Evolutionary conservation across 2,797 vertebrate genomes (phyloP), one percentile per base, ranked within the genome.

Genomic region (Acrossocheilus fasciatus): DNA sequence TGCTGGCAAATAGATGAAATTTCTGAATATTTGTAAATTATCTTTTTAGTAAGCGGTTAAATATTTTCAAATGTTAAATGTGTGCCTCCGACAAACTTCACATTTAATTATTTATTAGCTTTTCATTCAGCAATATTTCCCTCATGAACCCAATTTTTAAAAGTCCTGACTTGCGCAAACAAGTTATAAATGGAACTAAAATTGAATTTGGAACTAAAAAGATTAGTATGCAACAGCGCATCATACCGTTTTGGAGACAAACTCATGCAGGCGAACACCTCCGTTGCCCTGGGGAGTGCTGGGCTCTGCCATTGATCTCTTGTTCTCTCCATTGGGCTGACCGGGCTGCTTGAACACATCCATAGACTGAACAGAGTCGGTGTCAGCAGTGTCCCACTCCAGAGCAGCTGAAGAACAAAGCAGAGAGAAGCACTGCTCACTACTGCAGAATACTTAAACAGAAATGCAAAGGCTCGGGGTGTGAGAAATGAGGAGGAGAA

Each of bases 181-280:
- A 30, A 50, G 50, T 10, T 20, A 69, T 39, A 69, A 69, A 69
- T 39, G 7, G 66, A 69, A 39, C 17, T 36, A 69, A 69, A 17
- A 39, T 4, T 18, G 57, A 17, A 66, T 50, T 17, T 26, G 26
- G 26, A 26, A 69, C 34, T 14, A 15, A 23, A 41, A 78, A 45
- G n/a, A 64, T 45, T 79, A 64, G n/a, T 79, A 64, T 57, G 74
- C 74, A 52, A 54, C 69, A 64, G n/a, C 8, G 4, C 68, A 47
- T 43, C 90, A 86, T 94, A 99, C 98, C 90, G 98, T 99, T 95
- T 99, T 99, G 0, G 98, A 98, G 69, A 98, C 96, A 75, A 99
- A 99, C 81, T 98, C 97, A 0, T 99, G 98, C 77, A 96, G 94
- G 81, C 97, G 96, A 89, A 96, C 93, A 17, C 95, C 94, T 3